Evolutionary conservation across 2,797 vertebrate genomes (phyloP), one percentile per base, ranked within the genome.

Genomic region (Enteromius afrohamiltoni): DNA sequence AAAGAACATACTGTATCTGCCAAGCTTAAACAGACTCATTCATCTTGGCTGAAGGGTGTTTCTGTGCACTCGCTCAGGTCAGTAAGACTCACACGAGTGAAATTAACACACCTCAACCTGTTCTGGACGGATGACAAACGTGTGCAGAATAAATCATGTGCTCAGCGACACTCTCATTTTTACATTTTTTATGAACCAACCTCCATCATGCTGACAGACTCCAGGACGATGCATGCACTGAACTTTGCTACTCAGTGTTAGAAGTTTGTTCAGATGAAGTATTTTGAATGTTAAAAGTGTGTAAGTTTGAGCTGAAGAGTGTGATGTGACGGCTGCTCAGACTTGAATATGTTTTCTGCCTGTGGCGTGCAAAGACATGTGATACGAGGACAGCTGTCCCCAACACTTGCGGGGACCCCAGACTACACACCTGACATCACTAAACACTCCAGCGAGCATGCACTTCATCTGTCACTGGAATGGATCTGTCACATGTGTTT

Each of bases 1-100:
- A 94, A 95, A 94, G 93, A 88, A 83, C 88, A 92, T 93, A 93
- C 92, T 92, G 93, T 94, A 91, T 91, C 84, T 92, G 90, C 87
- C 91, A 89, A 89, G 78, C 67, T 90, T 91, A 91, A 92, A 92
- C 92, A 90, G 91, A 91, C 92, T 92, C 87, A 90, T 91, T 93
- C 87, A 90, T 86, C 82, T 87, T 91, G 91, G 91, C 91, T 91
- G 87, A 31, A 77, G 85, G 85, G 45, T 51, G 83, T 88, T 87
- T 87, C 64, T 77, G 91, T 90, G 89, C 53, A 58, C 68, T 75
- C n/a, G 2, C 37, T 26, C 55, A 76, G 37, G 55, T 62, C 37
- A 53, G 29, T 79, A 51, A 67, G 23, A 80, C 29, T 49, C 80
- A 47, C 31, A 68, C 8, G 29, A 51, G 17, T 65, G n/a, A 31